Evolutionary conservation across 2,113 vertebrate species (phyloP).

Genomic region (Helogale parvula): DNA sequence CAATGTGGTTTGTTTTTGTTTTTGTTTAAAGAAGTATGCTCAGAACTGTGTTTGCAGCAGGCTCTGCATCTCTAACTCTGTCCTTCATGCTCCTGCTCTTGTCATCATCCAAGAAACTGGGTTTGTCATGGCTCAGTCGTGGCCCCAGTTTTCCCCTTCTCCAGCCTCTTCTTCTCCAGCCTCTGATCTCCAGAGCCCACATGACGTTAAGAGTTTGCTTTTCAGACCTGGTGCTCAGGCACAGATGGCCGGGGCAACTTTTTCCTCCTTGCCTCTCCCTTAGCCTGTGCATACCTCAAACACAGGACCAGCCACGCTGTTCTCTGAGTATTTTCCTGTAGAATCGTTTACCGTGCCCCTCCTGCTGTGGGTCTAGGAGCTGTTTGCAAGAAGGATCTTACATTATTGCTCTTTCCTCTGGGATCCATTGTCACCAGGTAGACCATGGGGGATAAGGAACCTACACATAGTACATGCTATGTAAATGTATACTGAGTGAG

Average conservation of each 20-base stretch:
- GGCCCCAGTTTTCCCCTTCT: conserved; percentile 35
- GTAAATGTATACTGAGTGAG: background rate
- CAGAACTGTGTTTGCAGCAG: conserved; percentile 8
- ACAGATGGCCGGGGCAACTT: too few species aligned
- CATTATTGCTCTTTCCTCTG: background rate
- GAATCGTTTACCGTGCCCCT: background rate
- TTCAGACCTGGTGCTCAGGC: background rate
- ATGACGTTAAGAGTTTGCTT: background rate
- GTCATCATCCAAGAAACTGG: conserved; percentile 24
- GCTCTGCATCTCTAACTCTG: background rate
- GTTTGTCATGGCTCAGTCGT: conserved; percentile 40
- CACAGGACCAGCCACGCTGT: background rate
- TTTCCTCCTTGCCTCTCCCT: background rate
- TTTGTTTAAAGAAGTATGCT: background rate
- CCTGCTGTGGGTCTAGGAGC: background rate
- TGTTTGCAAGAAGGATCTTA: background rate
- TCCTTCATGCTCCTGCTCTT: background rate
- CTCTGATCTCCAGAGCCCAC: background rate
- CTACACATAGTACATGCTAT: background rate
- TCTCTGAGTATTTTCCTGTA: background rate
- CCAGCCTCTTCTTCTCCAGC: background rate
- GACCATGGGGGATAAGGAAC: background rate
- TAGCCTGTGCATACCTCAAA: background rate
- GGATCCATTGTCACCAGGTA: background rate
- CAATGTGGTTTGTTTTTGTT: background rate